Conservation (phyloP, 2,113 vertebrate genomes). For the Burhinus bistriatus region DNA sequence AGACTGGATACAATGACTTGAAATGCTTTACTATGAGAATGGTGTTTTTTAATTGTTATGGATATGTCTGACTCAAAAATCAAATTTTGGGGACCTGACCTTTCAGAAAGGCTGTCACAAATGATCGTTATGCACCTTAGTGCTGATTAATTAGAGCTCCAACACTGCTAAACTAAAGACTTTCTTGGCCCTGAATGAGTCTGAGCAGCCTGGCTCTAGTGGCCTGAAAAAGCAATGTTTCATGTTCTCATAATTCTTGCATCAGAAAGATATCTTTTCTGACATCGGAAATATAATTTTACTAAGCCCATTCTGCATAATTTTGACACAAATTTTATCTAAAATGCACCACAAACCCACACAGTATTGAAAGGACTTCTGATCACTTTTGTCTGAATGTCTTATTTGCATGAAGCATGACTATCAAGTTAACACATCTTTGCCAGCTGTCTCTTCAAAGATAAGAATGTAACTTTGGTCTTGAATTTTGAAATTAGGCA, state of each 20-base stretch:
- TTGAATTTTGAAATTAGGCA: neutral
- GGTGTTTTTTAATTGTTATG: neutral
- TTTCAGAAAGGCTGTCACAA: neutral
- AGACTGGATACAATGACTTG: neutral
- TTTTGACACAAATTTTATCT: neutral
- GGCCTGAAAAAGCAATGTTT: neutral
- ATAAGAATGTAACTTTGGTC: neutral
- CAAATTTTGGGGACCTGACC: neutral
- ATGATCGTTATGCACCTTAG: neutral
- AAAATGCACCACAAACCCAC: neutral
- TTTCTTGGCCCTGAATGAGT: neutral
- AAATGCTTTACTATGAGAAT: neutral
- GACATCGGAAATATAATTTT: neutral
- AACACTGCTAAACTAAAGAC: neutral
- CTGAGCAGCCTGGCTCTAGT: neutral
- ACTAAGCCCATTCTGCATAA: neutral
- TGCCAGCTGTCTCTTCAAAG: neutral
- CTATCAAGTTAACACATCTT: neutral
- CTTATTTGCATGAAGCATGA: neutral
- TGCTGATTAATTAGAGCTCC: neutral
- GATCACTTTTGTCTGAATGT: neutral
- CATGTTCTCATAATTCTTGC: neutral
- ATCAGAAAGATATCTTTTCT: neutral
- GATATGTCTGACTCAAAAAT: neutral
- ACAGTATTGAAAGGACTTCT: neutral